These are phyloP conservation scores for Mormyrus lacerda DNA, from an alignment of 2,113 vertebrate genomes.

Conservation along the genomic window DNA sequence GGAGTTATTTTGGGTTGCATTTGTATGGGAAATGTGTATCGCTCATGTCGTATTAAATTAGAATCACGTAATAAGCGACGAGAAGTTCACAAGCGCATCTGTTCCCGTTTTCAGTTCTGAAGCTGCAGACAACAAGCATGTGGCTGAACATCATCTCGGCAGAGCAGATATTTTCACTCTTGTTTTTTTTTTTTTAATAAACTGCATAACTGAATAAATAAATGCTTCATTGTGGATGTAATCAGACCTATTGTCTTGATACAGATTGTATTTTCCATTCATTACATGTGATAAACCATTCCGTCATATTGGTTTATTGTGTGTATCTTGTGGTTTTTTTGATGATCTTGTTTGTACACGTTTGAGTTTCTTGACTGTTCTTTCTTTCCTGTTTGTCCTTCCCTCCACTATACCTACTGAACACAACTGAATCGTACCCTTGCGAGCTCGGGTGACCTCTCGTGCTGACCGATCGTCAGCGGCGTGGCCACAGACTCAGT, in stretches of 20 bases:
- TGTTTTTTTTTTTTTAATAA: background rate
- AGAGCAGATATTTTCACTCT: background rate
- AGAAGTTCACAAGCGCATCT: background rate
- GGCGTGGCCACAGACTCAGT: background rate
- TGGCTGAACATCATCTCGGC: background rate
- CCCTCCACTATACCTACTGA: background rate
- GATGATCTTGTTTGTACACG: background rate
- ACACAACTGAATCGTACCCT: background rate
- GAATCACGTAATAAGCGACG: background rate
- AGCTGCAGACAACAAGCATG: background rate
- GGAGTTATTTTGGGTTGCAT: background rate
- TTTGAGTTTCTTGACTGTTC: background rate
- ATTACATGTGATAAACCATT: background rate
- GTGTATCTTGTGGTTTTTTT: background rate
- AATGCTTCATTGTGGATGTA: background rate
- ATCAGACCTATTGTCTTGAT: background rate
- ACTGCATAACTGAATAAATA: background rate
- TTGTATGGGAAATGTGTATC: background rate
- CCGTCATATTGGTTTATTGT: background rate
- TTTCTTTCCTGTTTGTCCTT: background rate
- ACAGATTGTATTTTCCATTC: background rate
- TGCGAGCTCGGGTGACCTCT: background rate
- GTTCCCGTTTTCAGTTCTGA: background rate
- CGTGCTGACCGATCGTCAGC: background rate
- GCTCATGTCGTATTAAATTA: background rate